Evolutionary conservation across 2,888 invertebrate genomes (phyloP), one percentile per base, ranked within the genome.

Genomic region (Rhodophaea formosa): DNA sequence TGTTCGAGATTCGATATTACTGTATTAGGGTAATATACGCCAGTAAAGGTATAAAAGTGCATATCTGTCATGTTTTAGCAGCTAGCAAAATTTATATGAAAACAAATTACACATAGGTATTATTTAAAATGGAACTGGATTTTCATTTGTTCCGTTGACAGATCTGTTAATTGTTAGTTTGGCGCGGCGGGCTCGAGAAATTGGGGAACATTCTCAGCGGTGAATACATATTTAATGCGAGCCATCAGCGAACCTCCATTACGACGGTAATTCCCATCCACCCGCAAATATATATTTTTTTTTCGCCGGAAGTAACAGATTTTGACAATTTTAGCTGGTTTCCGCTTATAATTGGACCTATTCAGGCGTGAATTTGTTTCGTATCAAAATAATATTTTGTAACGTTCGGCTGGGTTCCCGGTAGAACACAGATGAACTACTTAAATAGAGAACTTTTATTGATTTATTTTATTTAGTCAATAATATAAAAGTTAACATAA

Each of bases 271-370:
- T 62, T 58, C 66, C 53, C 59, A 57, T 57, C 57, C 39, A 39
- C 12, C 59, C 47, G 43, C 59, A 57, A 62, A 58, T 59, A 61
- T 61, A 59, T 59, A n/a, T 65, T 65, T 66, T 67, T 66, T 55
- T 62, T 59, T 56, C 62, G 39, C 62, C 63, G 71, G 70, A 67
- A 69, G 66, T 64, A 62, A 66, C 68, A 72, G 68, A 71, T 70
- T 72, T 68, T 59, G 63, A 46, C 65, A 62, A 67, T 68, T 66
- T 68, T 59, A 62, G 35, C 59, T 63, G 61, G 66, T 23, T 68
- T 64, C 59, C 59, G 53, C 56, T 58, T 67, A 66, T 70, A 69
- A 72, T 70, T 68, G 68, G 64, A 66, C 56, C 60, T 59, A 67
- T 65, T 64, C 62, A 59, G 62, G 58, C 59, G 62, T 15, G 35